Conservation (phyloP, 2,888 invertebrate species). For the Euproctis similis region DNA sequence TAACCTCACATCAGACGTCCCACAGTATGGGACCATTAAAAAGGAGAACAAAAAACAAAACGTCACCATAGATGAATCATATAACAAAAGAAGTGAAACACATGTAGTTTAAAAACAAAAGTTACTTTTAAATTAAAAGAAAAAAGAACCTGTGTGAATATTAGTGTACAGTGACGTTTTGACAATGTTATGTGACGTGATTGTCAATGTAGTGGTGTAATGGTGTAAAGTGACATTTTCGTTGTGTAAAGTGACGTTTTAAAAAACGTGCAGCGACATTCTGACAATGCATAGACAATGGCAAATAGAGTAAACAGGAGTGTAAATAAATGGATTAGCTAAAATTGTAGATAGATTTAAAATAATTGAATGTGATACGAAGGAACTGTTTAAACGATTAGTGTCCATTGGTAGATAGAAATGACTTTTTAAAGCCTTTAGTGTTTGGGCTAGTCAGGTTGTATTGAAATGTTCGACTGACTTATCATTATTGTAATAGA, state of each 20-base stretch:
- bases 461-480: slow-evolving; percentile 58
- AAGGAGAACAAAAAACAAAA: slow-evolving; percentile 71
- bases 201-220: slow-evolving; percentile 9
- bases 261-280: slow-evolving; percentile 12
- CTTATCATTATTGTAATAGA: slow-evolving; percentile 48
- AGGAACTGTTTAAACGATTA: slow-evolving; percentile 32
- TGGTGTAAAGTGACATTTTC: slow-evolving; percentile 3
- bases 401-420: slow-evolving; percentile 39
- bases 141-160: neutral
- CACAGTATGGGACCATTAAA: slow-evolving; percentile 70
- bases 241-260: neutral
- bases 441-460: slow-evolving; percentile 35
- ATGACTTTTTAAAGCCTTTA: slow-evolving; percentile 24
- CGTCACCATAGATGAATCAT: slow-evolving; percentile 67
- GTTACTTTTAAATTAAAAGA: slow-evolving; percentile 1
- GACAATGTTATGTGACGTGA: slow-evolving; percentile 8
- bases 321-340: slow-evolving; percentile 58
- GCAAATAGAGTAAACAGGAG: slow-evolving; percentile 17
- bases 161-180: slow-evolving; percentile 10
- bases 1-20: slow-evolving; percentile 67
- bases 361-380: slow-evolving; percentile 66
- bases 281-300: slow-evolving; percentile 14
- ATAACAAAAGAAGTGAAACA: slow-evolving; percentile 61
- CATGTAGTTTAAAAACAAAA: slow-evolving; percentile 48
- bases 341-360: slow-evolving; percentile 62